Evolutionary conservation across 2,797 vertebrate genomes (phyloP), one percentile per base, ranked within the genome.

Genomic region (Cirrhinus mrigala): DNA sequence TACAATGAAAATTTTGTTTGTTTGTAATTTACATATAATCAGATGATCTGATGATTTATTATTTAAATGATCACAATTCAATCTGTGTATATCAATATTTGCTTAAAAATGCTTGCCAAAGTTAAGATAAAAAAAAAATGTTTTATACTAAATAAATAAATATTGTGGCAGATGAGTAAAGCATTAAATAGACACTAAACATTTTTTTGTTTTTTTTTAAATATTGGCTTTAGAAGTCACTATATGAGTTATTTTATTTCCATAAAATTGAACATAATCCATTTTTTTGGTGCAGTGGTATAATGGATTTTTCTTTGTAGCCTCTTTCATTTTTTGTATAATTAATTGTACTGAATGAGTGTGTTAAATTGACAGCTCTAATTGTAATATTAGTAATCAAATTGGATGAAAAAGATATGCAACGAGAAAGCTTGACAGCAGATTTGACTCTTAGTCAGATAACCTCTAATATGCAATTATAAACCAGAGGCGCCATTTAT

Each of bases 401-500:
- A 77, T 44, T 54, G 44, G 27, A 76, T 24, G 1, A 18, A 54
- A 50, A 83, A 76, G 29, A 40, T 56, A 54, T 24, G n/a, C 66
- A 83, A 52, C 0, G 29, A 75, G 54, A 76, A 54, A 20, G 15
- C 46, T 44, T 54, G 73, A 56, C 9, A 0, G 27, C 29, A 22
- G 64, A 40, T 58, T 78, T 27, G 33, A 14, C n/a, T 1, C 74
- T 69, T 16, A 22, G 37, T 29, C 62, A 68, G 75, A 78, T 68
- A 69, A 76, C 20, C 40, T 75, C 27, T 84, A 68, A 56, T 84
- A 40, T 52, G 37, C 37, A 58, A 78, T 84, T 84, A 81, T 81
- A 56, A 87, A 77, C 66, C 81, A 70, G 27, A 69, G 62, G 29
- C 33, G 46, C 33, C 15, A 54, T 40, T 74, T 40, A 82, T 84